phyloP scores from a whole-genome alignment of 1,140 invertebrate species.

The Bacillus rossius region DNA sequence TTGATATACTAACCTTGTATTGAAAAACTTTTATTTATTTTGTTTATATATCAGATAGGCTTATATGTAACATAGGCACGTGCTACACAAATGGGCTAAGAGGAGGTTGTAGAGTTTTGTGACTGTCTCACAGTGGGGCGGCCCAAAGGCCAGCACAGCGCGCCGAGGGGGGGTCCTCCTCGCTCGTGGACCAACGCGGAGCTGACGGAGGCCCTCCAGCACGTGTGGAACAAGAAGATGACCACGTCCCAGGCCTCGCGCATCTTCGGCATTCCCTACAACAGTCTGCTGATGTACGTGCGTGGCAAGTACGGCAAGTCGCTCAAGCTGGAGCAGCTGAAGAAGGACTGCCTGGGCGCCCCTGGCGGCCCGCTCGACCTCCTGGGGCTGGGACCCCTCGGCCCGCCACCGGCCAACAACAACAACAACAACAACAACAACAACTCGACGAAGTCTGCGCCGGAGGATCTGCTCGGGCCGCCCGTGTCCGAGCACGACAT shows the following conservation, averaged over 20 bases:
- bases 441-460: conserved; percentile 37
- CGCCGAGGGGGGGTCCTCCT: conserved; percentile 79
- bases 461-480: conserved; percentile 5
- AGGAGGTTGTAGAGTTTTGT: too few species aligned
- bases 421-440: conserved; percentile 66
- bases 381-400: conserved; percentile 51
- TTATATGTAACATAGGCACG: too few species aligned
- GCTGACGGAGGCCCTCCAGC: conserved; percentile 79
- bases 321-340: conserved; percentile 76
- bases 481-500: conserved; percentile 13
- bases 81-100: too few species aligned
- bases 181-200: conserved; percentile 87
- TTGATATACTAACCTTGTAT: too few species aligned
- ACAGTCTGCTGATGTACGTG: conserved; percentile 86
- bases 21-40: too few species aligned
- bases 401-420: conserved; percentile 43
- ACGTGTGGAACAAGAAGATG: conserved; percentile 92
- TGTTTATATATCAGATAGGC: too few species aligned
- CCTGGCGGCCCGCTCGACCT: conserved; percentile 54
- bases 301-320: conserved; percentile 89
- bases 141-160: conserved; percentile 83
- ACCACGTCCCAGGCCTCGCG: conserved; percentile 87
- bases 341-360: conserved; percentile 78
- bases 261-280: conserved; percentile 88
- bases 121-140: conserved; percentile 46